phyloP scores from a whole-genome alignment of 1,140 invertebrate genomes.

The Lordiphosa stackelbergi region DNA sequence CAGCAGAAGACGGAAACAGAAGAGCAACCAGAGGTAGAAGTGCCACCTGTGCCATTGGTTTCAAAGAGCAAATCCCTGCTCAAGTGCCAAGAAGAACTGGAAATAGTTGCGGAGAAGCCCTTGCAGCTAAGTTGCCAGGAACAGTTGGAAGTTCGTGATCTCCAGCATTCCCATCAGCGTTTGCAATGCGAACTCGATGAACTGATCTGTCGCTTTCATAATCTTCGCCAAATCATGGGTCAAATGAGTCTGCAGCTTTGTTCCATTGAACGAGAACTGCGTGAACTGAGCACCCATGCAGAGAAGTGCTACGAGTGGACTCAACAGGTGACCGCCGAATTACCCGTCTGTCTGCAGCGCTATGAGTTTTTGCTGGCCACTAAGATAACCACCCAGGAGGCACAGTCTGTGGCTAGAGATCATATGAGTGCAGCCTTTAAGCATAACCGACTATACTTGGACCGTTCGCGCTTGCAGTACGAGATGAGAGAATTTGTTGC shows the following conservation, averaged over 20 bases:
- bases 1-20: background rate
- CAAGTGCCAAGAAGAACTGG: background rate
- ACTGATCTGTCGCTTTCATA: conserved; percentile 24
- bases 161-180: conserved; percentile 28
- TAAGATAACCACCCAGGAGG: no score
- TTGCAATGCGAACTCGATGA: conserved; percentile 38
- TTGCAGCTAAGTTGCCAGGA: conserved; percentile 17
- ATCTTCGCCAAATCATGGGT: background rate
- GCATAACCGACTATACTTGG: no score
- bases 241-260: background rate
- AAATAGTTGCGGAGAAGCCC: background rate
- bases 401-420: no score
- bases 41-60: background rate
- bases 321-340: conserved; percentile 8
- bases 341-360: conserved; percentile 22
- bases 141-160: conserved; percentile 12
- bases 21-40: background rate
- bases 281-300: background rate
- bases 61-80: background rate
- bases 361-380: background rate
- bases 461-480: no score
- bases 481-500: no score
- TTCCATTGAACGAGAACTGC: conserved; percentile 7
- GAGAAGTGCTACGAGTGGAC: conserved; percentile 6
- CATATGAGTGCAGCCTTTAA: no score